phyloP scores from a whole-genome alignment of 2,113 vertebrate species.

The Lepus americanus region DNA sequence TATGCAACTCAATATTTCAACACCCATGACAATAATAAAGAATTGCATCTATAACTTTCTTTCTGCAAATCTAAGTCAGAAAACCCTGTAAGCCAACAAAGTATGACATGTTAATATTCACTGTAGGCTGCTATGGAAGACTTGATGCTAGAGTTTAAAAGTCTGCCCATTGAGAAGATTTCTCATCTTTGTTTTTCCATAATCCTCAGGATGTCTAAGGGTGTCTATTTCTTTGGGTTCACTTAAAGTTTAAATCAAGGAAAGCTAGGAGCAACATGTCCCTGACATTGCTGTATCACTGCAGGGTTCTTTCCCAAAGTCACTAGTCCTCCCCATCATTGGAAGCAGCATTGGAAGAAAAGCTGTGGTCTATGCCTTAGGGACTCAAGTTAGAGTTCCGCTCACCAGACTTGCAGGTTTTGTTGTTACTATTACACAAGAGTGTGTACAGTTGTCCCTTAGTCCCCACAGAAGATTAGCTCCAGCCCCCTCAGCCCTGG shows the following conservation, averaged over 20 bases:
- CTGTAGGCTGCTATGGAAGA: neutral
- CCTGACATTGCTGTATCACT: too few species aligned
- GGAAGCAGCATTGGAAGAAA: neutral
- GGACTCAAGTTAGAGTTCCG: neutral
- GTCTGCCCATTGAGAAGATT: neutral
- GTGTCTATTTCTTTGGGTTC: too few species aligned
- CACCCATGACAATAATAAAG: neutral
- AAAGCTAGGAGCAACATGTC: too few species aligned
- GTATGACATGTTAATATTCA: neutral
- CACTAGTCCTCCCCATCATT: too few species aligned
- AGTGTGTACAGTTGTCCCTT: neutral
- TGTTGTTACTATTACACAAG: neutral
- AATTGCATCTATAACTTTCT: neutral
- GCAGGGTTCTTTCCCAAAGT: too few species aligned
- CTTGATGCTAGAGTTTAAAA: neutral
- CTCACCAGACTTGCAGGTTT: neutral
- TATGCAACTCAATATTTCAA: slow-evolving; percentile 68
- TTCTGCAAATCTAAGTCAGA: neutral
- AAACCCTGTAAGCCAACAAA: neutral
- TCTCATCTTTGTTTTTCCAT: too few species aligned
- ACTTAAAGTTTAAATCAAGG: too few species aligned
- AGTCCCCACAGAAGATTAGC: too few species aligned
- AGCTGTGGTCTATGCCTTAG: neutral
- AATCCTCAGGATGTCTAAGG: too few species aligned
- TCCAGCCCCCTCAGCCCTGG: too few species aligned